A percentile compares a stretch with the other conserved stretches of the same genome.
Conservation (phyloP, 53 echinoderm and acorn worm species). For the Paracentrotus lividus region DNA sequence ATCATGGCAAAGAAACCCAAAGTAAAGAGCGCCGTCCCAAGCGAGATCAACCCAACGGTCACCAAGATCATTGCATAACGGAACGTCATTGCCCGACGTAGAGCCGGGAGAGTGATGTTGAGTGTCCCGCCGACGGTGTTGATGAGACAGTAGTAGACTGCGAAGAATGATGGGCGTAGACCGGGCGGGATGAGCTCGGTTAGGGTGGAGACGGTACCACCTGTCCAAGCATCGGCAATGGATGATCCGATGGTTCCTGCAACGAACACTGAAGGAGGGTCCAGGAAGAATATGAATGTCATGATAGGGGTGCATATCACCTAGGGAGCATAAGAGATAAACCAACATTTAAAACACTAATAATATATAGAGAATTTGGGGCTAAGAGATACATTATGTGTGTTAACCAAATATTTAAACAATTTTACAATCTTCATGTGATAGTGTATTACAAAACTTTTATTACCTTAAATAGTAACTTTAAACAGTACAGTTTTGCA, state of each 20-base stretch:
- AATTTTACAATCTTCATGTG: no score
- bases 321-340: background rate
- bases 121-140: slow-evolving; percentile 64
- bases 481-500: no score
- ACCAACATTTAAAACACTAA: background rate
- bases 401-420: no score
- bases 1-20: slow-evolving; percentile 35
- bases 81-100: slow-evolving; percentile 43
- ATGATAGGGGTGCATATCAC: slow-evolving; percentile 25
- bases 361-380: no score
- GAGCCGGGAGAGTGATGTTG: slow-evolving; percentile 56
- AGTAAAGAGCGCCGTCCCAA: slow-evolving; percentile 32
- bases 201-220: slow-evolving; percentile 39
- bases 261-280: slow-evolving; percentile 46
- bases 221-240: slow-evolving; percentile 49
- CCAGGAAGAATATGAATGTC: slow-evolving; percentile 41
- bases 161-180: slow-evolving; percentile 59
- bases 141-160: slow-evolving; percentile 64
- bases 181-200: slow-evolving; percentile 49
- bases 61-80: slow-evolving; percentile 53
- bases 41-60: slow-evolving; percentile 41
- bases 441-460: no score
- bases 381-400: no score
- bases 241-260: slow-evolving; percentile 31
- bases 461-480: no score